Percentiles rank a stretch among this genome's conserved stretches.
phyloP scores from a whole-genome alignment of 2,113 vertebrate genomes.

The Oreochromis niloticus region DNA sequence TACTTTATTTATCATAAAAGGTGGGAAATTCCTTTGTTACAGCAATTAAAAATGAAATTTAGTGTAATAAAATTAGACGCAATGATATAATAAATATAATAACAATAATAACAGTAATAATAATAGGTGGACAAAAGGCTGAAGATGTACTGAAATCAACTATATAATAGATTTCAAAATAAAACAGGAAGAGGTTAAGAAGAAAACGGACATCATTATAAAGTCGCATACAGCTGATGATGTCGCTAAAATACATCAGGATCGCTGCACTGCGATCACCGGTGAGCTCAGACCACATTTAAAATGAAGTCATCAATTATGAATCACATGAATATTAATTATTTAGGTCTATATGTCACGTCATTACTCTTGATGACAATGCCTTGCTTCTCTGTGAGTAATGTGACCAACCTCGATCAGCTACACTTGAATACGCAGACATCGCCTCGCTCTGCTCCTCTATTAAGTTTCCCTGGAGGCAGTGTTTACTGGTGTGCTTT shows the following conservation, averaged over 20 bases:
- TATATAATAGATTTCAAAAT: not conserved
- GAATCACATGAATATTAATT: not conserved
- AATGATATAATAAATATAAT: not conserved
- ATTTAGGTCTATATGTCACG: constrained; percentile 1
- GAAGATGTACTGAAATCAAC: not conserved
- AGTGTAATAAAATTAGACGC: not conserved
- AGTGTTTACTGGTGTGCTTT: not conserved
- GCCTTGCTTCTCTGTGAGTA: not conserved
- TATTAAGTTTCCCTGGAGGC: not conserved
- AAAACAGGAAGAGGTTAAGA: too few species aligned
- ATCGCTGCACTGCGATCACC: not conserved
- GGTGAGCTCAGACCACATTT: not conserved
- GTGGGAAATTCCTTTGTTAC: not conserved
- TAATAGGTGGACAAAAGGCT: not conserved
- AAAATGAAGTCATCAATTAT: constrained; percentile 16
- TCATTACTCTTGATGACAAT: not conserved
- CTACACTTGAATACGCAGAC: not conserved
- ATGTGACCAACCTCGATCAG: not conserved
- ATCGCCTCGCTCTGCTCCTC: not conserved
- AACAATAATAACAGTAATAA: not conserved
- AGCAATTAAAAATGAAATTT: not conserved
- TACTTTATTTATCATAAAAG: not conserved
- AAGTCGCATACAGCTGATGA: not conserved
- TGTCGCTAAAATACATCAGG: not conserved
- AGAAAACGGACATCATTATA: not conserved